Percentiles rank a stretch among this genome's conserved stretches.
These are phyloP conservation scores for Latheticus oryzae DNA, from an alignment of 2,888 invertebrate genomes.

Conservation along the genomic window DNA sequence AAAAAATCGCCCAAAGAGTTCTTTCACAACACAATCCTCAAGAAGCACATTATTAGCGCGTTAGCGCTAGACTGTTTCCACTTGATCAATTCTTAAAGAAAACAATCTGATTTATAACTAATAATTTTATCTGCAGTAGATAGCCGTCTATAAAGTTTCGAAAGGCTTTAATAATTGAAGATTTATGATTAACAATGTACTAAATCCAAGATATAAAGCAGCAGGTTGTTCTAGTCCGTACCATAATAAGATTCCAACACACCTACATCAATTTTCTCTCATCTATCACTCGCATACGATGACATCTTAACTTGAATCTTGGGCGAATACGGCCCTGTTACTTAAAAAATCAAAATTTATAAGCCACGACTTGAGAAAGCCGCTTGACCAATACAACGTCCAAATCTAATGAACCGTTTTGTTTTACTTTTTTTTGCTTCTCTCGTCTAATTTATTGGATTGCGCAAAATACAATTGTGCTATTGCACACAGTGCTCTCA, in stretches of 20 bases:
- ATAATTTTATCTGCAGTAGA: conserved; percentile 56
- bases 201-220: conserved; percentile 55
- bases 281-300: conserved; percentile 49
- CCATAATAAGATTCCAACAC: conserved; percentile 56
- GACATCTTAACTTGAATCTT: conserved; percentile 53
- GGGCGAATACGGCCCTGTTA: conserved; percentile 36
- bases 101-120: conserved; percentile 59
- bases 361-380: conserved; percentile 40
- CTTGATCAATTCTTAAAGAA: conserved; percentile 51
- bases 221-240: conserved; percentile 56
- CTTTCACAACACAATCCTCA: conserved; percentile 12
- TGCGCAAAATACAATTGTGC: conserved; percentile 35
- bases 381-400: conserved; percentile 35
- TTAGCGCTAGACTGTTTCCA: conserved; percentile 45
- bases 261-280: conserved; percentile 48
- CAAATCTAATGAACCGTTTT: conserved; percentile 37
- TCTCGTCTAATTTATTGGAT: conserved; percentile 31
- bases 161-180: conserved; percentile 56
- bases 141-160: conserved; percentile 54
- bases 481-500: conserved; percentile 33
- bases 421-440: conserved; percentile 16
- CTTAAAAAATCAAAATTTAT: conserved; percentile 36
- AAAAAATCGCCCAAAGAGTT: conserved; percentile 7
- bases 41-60: conserved; percentile 28
- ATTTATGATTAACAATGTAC: conserved; percentile 54